Base-by-base conservation (phyloP, 2,113 vertebrate species). In the Tyto alba region DNA sequence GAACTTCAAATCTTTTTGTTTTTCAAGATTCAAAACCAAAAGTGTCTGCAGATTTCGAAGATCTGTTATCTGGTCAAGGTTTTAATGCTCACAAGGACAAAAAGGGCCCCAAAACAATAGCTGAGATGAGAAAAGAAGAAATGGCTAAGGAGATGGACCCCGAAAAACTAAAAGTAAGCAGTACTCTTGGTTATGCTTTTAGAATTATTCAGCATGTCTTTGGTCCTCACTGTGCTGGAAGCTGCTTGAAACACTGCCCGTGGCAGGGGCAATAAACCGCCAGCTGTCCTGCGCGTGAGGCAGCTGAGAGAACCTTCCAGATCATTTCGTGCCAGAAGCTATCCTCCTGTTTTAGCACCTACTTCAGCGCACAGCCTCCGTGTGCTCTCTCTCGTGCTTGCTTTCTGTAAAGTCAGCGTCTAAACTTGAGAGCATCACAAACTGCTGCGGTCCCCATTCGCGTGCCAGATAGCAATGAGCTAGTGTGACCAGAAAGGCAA, bases 81-180 rank as follows among this genome's bases (percentile, higher is more conserved):
- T 99, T 99, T 96, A 98, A 99, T 36, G 99, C 99, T 43, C 96
- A 98, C 95, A 99, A 99, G 96, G 99, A 99, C 73, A 99, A 98
- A 97, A 99, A 99, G 89, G 99, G 99, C 8, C 99, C 99, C 82
- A 98, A 98, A 97, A 99, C 99, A 83, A 99, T 99, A 97, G 99
- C 99, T 62, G 99, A 99, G 98, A 99, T 99, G 99, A 99, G 99
- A 95, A 99, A 99, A 96, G 99, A 99, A 95, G 99, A 99, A 97
- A 99, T 99, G 99, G 99, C 99, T 69, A 99, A 99, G 97, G 99
- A 99, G 94, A 99, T 99, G 99, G 99, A 99, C 93, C 99, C 99
- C 7, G 99, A 99, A 94, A 99, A 99, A 97, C 90, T 99, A 72
- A 99, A 99, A 99, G 99, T 99, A 96, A 95, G 96, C 22, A 72